A percentile compares a stretch with the other conserved stretches of the same genome.
Conservation (phyloP, 2,113 vertebrate species). For the Eclectus roratus region DNA sequence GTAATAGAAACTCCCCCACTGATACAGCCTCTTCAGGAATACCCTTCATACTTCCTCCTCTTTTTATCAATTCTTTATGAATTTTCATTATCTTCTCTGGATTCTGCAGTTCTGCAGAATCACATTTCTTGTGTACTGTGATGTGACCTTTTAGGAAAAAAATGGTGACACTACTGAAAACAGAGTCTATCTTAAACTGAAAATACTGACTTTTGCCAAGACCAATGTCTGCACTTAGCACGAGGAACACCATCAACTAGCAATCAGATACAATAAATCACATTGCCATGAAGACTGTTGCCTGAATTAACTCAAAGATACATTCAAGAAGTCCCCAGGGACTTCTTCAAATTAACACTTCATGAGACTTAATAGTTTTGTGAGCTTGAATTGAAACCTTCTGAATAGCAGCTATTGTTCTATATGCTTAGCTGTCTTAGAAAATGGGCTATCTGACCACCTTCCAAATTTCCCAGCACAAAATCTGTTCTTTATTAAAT, state of each 20-base stretch:
- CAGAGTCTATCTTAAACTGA: background rate
- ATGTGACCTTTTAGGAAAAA: background rate
- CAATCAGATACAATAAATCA: background rate
- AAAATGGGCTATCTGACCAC: background rate
- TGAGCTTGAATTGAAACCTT: background rate
- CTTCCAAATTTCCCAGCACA: background rate
- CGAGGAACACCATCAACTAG: background rate
- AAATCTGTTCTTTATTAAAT: background rate
- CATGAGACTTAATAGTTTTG: background rate
- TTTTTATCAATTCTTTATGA: slow-evolving; percentile 55
- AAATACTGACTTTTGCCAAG: background rate
- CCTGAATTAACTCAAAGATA: background rate
- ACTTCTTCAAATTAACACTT: background rate
- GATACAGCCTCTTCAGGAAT: slow-evolving; percentile 46
- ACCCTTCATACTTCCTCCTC: slow-evolving; percentile 9
- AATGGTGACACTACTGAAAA: background rate
- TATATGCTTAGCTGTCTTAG: background rate
- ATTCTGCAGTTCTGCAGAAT: slow-evolving; percentile 5
- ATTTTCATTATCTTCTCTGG: slow-evolving; percentile 40
- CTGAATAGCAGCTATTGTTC: background rate
- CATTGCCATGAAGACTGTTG: background rate
- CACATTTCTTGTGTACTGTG: background rate
- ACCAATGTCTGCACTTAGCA: background rate
- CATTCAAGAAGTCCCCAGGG: background rate
- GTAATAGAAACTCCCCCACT: slow-evolving; percentile 60